A percentile compares a stretch with the other conserved stretches of the same genome.
Conservation (phyloP, 53 echinoderm and acorn worm genomes). For the Actinopyga echinites region DNA sequence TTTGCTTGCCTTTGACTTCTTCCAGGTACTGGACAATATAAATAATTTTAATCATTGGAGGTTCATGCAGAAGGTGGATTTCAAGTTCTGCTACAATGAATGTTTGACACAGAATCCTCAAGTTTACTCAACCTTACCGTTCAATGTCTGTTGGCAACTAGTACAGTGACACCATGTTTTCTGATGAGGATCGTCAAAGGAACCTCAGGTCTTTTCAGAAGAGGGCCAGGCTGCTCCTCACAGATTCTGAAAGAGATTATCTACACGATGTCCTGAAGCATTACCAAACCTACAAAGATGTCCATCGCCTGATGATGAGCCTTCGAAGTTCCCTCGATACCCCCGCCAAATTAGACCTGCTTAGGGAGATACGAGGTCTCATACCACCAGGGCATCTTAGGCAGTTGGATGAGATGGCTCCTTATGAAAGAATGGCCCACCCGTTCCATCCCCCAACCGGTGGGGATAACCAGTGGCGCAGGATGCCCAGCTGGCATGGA, state of each 20-base stretch:
- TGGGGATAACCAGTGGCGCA: constrained; percentile 31
- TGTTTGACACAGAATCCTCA: no score
- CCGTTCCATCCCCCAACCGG: constrained; percentile 52
- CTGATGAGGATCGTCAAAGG: constrained; percentile 68
- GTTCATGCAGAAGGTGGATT: no score
- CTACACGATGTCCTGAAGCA: constrained; percentile 90
- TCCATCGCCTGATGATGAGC: constrained; percentile 68
- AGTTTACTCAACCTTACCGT: no score
- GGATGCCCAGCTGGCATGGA: constrained; percentile 67
- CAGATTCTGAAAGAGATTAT: constrained; percentile 79
- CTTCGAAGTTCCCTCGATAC: constrained; percentile 79
- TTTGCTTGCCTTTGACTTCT: no score
- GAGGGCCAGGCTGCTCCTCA: constrained; percentile 73
- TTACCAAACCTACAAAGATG: constrained; percentile 88
- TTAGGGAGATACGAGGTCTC: constrained; percentile 80
- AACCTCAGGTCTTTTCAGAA: constrained; percentile 84
- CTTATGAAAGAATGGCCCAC: constrained; percentile 90
- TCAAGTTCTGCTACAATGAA: no score
- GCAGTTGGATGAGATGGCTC: constrained; percentile 85
- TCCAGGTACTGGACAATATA: no score
- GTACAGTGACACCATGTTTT: constrained; percentile 27
- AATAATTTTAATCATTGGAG: no score
- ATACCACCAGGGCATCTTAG: constrained; percentile 71
- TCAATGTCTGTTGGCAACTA: no score
- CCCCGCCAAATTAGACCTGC: constrained; percentile 84